Percentiles rank a stretch among this genome's conserved stretches.
phyloP scores from a whole-genome alignment of 2,797 vertebrate genomes.

The Scarus forsteni region DNA sequence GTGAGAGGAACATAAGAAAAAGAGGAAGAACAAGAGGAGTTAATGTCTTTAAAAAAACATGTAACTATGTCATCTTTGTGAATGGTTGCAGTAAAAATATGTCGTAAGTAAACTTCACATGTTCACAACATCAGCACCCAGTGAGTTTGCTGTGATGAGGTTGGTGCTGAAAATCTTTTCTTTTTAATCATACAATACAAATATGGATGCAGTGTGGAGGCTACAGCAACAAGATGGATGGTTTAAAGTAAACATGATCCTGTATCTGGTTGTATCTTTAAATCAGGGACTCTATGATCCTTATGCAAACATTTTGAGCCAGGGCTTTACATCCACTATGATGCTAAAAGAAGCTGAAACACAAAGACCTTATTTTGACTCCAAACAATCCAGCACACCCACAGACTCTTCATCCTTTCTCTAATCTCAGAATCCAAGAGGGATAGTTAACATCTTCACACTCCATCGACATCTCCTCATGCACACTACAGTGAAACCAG shows the following conservation, averaged over 20 bases:
- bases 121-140: no score
- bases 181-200: no score
- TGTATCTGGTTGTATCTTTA: not conserved
- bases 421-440: not conserved
- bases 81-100: no score
- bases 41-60: no score
- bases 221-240: no score
- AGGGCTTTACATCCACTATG: not conserved
- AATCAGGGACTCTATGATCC: not conserved
- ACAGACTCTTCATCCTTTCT: not conserved
- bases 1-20: no score
- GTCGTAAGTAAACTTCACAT: no score
- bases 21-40: no score
- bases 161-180: no score
- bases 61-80: no score
- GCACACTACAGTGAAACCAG: constrained; percentile 39
- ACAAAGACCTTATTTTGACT: not conserved
- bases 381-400: constrained; percentile 20
- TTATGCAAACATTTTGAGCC: not conserved
- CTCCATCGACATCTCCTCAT: not conserved
- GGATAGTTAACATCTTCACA: constrained; percentile 19
- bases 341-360: not conserved
- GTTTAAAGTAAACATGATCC: not conserved
- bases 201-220: no score
- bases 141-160: no score